Evolutionary conservation across 2,797 vertebrate species (phyloP), one percentile per base, ranked within the genome.

Genomic region (Clamator glandarius): DNA sequence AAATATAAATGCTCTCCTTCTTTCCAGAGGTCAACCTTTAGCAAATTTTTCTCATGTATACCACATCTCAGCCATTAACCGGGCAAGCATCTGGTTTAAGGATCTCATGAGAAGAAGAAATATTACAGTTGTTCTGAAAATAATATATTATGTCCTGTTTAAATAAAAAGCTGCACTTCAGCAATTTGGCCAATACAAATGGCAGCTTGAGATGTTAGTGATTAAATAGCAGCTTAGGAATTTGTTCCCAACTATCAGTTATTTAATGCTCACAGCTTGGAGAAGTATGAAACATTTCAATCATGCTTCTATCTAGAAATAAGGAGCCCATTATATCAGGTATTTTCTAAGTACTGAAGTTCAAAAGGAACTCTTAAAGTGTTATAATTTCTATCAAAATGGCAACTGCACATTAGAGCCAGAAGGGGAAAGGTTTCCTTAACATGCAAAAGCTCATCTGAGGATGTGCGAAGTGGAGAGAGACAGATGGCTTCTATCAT

Each of bases 401-500:
- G 58, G 51, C 48, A 90, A 87, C 62, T 59, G 39, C 28, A 68
- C 0, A 0, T 91, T 57, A 85, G 51, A 28, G 23, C 36, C 41
- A 62, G 69, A 92, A 91, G 54, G 42, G 26, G 41, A 83, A 87
- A 91, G 11, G 26, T 72, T 91, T 83, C 55, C 68, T 68, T 85
- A 89, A 51, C 41, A 42, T 66, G 42, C 41, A 83, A 75, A 29
- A 91, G 69, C 61, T 83, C 68, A 75, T 85, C 5, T 89, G 55
- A 86, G 57, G 62, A 86, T 0, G 5, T 63, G 51, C 66, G 81
- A 86, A 89, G 42, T 62, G 52, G 62, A 50, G 67, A 41, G 70
- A 78, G 76, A 55, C 93, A 95, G 81, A 92, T 89, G 92, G 75
- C 82, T 94, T 81, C 84, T 83, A 75, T 94, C 93, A 91, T 57